phyloP scores from a whole-genome alignment of 2,797 vertebrate species.

The Malacoraja senta region DNA sequence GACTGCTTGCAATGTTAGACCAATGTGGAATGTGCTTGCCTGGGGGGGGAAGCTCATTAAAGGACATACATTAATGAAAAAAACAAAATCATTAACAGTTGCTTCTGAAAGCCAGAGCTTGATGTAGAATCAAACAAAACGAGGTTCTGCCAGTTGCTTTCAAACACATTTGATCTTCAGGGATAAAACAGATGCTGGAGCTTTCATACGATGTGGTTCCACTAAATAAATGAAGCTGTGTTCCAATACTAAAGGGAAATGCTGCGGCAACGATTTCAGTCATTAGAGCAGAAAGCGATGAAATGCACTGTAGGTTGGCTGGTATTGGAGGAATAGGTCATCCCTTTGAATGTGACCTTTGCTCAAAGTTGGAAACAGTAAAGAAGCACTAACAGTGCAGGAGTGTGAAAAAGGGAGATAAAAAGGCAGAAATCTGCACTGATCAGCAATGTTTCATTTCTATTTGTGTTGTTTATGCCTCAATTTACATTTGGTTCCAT shows the following conservation, averaged over 20 bases:
- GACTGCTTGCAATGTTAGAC: background rate
- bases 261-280: background rate
- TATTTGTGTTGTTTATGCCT: too few species aligned
- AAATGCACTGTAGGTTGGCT: background rate
- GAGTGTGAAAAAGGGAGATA: background rate
- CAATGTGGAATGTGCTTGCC: background rate
- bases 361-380: background rate
- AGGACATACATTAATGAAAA: background rate
- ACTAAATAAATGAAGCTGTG: background rate
- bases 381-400: background rate
- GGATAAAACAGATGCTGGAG: slow-evolving; percentile 6
- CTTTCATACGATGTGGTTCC: background rate
- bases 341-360: background rate
- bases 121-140: slow-evolving; percentile 9
- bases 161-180: background rate
- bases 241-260: background rate
- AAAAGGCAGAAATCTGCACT: background rate
- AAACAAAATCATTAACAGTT: background rate
- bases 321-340: background rate
- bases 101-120: slow-evolving; percentile 1
- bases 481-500: background rate
- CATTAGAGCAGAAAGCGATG: background rate
- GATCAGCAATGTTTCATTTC: background rate
- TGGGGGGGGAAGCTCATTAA: background rate
- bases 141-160: slow-evolving; percentile 12